phyloP scores from a whole-genome alignment of 2,113 vertebrate genomes.

The Brachirus orientalis region DNA sequence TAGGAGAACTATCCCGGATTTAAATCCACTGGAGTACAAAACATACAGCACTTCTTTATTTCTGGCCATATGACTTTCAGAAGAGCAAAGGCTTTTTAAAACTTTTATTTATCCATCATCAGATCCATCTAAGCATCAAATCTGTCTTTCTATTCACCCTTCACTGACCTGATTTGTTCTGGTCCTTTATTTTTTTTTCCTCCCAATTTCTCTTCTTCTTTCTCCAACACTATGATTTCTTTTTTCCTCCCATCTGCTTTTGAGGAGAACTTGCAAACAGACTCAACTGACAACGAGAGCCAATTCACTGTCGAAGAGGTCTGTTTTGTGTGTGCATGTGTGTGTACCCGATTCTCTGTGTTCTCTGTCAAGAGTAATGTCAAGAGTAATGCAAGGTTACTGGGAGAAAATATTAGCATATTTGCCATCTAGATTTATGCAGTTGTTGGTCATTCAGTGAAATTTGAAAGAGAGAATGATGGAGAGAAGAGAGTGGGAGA shows the following conservation, averaged over 20 bases:
- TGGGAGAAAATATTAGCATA: slow-evolving; percentile 46
- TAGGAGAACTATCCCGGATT: slow-evolving; percentile 7
- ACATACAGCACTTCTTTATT: slow-evolving; percentile 7
- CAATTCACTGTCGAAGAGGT: slow-evolving; percentile 42
- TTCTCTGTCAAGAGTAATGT: slow-evolving; percentile 52
- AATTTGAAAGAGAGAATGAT: slow-evolving; percentile 30
- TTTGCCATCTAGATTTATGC: slow-evolving; percentile 41
- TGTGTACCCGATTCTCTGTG: slow-evolving; percentile 8
- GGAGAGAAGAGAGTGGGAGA: not conserved
- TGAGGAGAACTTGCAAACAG: slow-evolving; percentile 41
- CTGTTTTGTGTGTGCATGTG: slow-evolving; percentile 3
- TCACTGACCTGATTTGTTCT: slow-evolving; percentile 44
- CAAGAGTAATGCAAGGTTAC: slow-evolving; percentile 47
- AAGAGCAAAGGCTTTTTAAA: slow-evolving; percentile 48
- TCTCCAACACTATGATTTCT: slow-evolving; percentile 5
- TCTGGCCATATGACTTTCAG: slow-evolving; percentile 34
- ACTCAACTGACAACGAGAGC: slow-evolving; percentile 43
- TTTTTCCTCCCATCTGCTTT: not conserved
- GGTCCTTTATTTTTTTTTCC: slow-evolving; percentile 45
- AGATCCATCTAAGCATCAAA: slow-evolving; percentile 36
- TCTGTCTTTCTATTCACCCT: not conserved
- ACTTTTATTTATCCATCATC: slow-evolving; percentile 41
- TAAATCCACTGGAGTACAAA: not conserved
- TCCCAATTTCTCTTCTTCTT: slow-evolving; percentile 14
- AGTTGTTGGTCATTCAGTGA: slow-evolving; percentile 34